Evolutionary conservation across 2,888 invertebrate genomes (phyloP), one percentile per base, ranked within the genome.

Genomic region (Achlya flavicornis): DNA sequence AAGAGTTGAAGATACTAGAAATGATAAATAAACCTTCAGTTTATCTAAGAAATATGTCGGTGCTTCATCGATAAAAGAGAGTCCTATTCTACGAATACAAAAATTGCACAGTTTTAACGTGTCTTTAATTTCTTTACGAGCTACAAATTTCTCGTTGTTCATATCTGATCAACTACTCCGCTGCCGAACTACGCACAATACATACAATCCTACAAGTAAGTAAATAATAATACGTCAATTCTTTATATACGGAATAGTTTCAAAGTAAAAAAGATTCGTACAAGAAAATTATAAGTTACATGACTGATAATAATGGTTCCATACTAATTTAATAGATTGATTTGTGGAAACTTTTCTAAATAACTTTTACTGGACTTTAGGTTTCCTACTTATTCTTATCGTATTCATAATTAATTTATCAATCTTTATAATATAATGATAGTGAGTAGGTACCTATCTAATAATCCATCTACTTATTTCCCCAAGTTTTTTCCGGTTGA

Each of bases 91-190:
- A 19, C 83, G 77, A 38, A 86, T 82, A 64, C 85, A 88, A 67
- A 84, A 85, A 67, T 87, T 86, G 58, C 84, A 85, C 43, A 87
- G 69, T 11, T 70, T 75, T 58, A 90, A 71, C 0, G 87, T 85
- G 63, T 78, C 77, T 33, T 76, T 70, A 61, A 89, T 86, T 77
- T 89, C 89, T 58, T 72, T 71, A n/a, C 66, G 70, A 32, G 85
- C 81, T 2, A 70, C 64, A 26, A 12, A 7, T 62, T 66, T 65
- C 26, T 72, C 62, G n/a, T 62, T 43, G 16, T 57, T 65, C 43
- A 19, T 53, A 3, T 16, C 19, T 53, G 53, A 7, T 3, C 10
- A 10, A 1, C 16, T n/a, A 48, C 46, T 48, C 48, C 16, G n/a
- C 6, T 16, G 3, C 46, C 10, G 48, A 16, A 53, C 19, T 16